Percentiles rank a stretch among this genome's conserved stretches.
These are phyloP conservation scores for Cyprinodon brontotheroides DNA, from an alignment of 2,113 vertebrate species.

Conservation along the genomic window DNA sequence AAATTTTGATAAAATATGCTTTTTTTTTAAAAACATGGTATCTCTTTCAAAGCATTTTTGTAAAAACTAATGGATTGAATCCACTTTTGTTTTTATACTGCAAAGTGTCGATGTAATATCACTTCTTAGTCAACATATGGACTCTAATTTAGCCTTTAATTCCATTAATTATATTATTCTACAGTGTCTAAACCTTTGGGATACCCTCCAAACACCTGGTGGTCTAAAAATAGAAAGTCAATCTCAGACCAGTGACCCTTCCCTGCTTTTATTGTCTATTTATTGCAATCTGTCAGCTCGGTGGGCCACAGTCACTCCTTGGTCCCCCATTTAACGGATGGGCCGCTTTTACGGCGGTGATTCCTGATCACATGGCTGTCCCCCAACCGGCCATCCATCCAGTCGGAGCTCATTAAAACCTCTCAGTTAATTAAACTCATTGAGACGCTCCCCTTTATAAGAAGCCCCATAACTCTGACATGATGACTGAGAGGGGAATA, in stretches of 20 bases:
- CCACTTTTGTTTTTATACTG: no score
- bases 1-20: no score
- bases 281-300: constrained; percentile 11
- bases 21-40: no score
- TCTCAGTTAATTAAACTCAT: constrained; percentile 59
- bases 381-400: constrained; percentile 23
- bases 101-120: no score
- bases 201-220: background rate
- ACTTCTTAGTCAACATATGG: background rate
- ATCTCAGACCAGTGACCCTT: constrained; percentile 9
- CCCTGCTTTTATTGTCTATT: background rate
- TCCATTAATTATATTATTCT: background rate
- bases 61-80: no score
- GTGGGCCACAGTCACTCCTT: constrained; percentile 3
- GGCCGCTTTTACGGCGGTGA: constrained; percentile 35
- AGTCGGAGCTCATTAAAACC: constrained; percentile 52
- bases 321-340: constrained; percentile 12
- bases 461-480: constrained; percentile 22
- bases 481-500: constrained; percentile 23
- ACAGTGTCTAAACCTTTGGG: no score
- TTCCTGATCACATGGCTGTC: constrained; percentile 26
- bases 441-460: constrained; percentile 39
- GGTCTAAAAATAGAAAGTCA: constrained; percentile 45
- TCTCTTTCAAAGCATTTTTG: no score
- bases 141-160: background rate